These are phyloP conservation scores for Megalopta genalis DNA, from an alignment of 1,140 invertebrate genomes.

Conservation along the genomic window DNA sequence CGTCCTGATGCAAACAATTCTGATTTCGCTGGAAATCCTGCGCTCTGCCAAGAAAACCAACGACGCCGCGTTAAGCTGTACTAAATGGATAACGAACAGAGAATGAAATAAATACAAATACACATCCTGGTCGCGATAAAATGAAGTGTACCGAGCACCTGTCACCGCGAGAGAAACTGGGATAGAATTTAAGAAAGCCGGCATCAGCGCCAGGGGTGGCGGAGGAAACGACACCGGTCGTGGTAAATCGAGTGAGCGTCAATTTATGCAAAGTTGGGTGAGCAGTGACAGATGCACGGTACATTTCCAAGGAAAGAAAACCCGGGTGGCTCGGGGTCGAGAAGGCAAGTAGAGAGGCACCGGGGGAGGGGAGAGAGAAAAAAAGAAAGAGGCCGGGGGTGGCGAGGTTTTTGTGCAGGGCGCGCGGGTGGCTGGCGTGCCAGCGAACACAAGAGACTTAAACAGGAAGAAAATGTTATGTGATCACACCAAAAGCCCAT, in stretches of 20 bases:
- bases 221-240: background rate
- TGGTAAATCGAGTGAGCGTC: slow-evolving; percentile 58
- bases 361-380: background rate
- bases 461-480: slow-evolving; percentile 51
- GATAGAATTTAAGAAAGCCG: background rate
- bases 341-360: too few relatives aligned
- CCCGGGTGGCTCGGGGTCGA: too few relatives aligned
- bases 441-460: slow-evolving; percentile 35
- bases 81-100: too few relatives aligned
- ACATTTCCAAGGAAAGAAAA: background rate
- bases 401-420: slow-evolving; percentile 25
- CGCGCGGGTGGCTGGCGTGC: slow-evolving; percentile 9
- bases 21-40: too few relatives aligned
- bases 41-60: too few relatives aligned
- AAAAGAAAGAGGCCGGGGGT: slow-evolving; percentile 6
- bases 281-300: slow-evolving; percentile 24
- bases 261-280: slow-evolving; percentile 59
- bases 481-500: slow-evolving; percentile 55
- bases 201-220: background rate
- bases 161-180: too few relatives aligned
- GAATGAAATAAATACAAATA: too few relatives aligned
- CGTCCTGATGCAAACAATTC: too few relatives aligned
- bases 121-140: too few relatives aligned
- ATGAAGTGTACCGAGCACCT: too few relatives aligned
- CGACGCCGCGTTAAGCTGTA: too few relatives aligned